Evolutionary conservation across 2,797 vertebrate genomes (phyloP), one percentile per base, ranked within the genome.

Genomic region (Cyprinella venusta): DNA sequence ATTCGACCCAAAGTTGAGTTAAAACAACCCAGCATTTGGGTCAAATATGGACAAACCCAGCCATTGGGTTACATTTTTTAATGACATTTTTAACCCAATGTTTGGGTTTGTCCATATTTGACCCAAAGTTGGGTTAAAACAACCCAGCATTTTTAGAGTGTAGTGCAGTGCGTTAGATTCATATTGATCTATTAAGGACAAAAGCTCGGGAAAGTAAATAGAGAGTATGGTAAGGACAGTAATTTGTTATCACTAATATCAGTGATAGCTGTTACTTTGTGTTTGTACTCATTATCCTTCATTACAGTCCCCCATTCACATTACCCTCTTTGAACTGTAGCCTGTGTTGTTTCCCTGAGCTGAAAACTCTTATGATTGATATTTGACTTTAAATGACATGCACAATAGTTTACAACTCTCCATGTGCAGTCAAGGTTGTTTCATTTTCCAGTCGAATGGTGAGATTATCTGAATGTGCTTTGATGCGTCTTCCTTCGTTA

Each of bases 381-480:
- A 56, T 70, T 50, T 81, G 8, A 33, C 56, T 71, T 81, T n/a
- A 33, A 48, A 36, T 81, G 19, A 8, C 40, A 48, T 8, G 16
- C n/a, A 65, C 33, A 40, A 8, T 81, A 33, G 24, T 63, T 61
- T 71, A 61, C 54, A 48, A 36, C 61, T 76, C 61, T 45, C n/a
- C 8, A 12, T 48, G 45, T 54, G 19, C 52, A 54, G 21, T 21
- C 56, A 76, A 21, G 50, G 19, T 21, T 61, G 54, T 64, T 63
- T 74, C 12, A 64, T 81, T 33, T 74, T 74, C 30, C 40, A 74
- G 30, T 61, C 15, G 30, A 74, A 10, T 63, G 40, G 24, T 71
- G 38, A 71, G 48, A 59, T 70, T 56, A 61, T 61, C 24, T 21
- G 16, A 71, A 21, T 19, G n/a, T 40, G 45, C 45, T 69, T 56